Evolutionary conservation across 2,888 invertebrate genomes (phyloP).

Genomic region (Acronicta aceris): DNA sequence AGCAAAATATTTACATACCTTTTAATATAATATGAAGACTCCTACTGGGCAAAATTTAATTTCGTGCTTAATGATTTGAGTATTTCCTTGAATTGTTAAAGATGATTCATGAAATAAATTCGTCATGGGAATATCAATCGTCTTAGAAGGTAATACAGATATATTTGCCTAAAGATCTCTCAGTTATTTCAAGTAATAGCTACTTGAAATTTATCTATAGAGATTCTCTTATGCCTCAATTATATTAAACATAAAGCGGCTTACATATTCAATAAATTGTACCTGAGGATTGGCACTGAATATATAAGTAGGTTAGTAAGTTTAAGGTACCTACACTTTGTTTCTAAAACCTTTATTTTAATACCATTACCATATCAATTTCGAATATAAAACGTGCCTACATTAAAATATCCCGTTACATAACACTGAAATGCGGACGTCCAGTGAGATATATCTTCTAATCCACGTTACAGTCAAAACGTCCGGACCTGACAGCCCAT

Average conservation of each 20-base stretch:
- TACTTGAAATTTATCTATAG: no score
- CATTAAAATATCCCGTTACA: constrained; percentile 46
- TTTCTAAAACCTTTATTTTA: neutral
- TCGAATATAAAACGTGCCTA: constrained; percentile 20
- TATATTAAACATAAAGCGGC: no score
- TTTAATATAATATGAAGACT: neutral
- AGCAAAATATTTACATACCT: constrained; percentile 25
- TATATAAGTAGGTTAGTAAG: no score
- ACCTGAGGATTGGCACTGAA: no score
- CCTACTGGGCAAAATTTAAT: constrained; percentile 9
- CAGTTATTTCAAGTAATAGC: no score
- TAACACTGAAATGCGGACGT: constrained; percentile 27
- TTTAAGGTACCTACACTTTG: no score
- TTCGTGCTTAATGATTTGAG: constrained; percentile 6
- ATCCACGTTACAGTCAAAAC: constrained; percentile 67
- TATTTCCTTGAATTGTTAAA: neutral
- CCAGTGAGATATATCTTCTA: constrained; percentile 53
- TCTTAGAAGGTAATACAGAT: neutral
- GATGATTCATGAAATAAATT: neutral
- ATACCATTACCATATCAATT: neutral
- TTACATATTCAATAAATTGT: no score
- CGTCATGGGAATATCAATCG: neutral
- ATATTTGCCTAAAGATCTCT: neutral
- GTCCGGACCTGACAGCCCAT: constrained; percentile 67
- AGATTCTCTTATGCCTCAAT: no score